Percentiles rank a stretch among this genome's conserved stretches.
Conservation (phyloP, 2,113 vertebrate genomes). For the Scortum barcoo region DNA sequence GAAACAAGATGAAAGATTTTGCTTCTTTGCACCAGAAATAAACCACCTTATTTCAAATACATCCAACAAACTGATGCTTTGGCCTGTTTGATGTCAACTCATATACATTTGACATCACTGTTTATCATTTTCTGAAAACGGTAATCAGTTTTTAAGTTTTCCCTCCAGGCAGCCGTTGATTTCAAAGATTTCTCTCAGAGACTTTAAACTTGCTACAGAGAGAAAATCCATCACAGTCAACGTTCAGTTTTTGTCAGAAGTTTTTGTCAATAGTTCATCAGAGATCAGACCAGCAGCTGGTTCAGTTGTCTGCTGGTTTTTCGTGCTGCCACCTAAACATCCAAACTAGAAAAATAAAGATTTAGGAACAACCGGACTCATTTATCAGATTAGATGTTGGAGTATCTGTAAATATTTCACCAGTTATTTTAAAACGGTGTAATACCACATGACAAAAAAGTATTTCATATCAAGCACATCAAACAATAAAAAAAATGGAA, state of each 20-base stretch:
- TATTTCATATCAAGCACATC: no score
- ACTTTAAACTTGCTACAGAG: slow-evolving; percentile 3
- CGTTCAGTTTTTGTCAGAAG: neutral
- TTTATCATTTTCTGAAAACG: neutral
- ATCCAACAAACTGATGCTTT: neutral
- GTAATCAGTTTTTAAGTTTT: neutral
- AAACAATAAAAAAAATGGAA: no score
- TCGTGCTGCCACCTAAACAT: no score
- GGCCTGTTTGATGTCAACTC: slow-evolving; percentile 1
- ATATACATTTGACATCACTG: neutral
- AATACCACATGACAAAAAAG: no score
- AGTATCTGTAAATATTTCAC: neutral
- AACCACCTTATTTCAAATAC: neutral
- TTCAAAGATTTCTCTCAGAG: neutral
- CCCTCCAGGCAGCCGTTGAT: neutral
- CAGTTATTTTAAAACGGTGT: neutral
- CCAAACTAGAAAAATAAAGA: no score
- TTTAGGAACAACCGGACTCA: no score
- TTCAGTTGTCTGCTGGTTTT: no score
- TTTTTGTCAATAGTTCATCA: neutral
- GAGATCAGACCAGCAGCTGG: no score
- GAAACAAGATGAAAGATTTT: neutral
- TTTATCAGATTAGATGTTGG: neutral
- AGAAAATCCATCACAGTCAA: neutral
- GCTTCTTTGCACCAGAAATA: slow-evolving; percentile 6